phyloP scores from a whole-genome alignment of 2,888 invertebrate genomes.

The Mesodorylaimus sp. region DNA sequence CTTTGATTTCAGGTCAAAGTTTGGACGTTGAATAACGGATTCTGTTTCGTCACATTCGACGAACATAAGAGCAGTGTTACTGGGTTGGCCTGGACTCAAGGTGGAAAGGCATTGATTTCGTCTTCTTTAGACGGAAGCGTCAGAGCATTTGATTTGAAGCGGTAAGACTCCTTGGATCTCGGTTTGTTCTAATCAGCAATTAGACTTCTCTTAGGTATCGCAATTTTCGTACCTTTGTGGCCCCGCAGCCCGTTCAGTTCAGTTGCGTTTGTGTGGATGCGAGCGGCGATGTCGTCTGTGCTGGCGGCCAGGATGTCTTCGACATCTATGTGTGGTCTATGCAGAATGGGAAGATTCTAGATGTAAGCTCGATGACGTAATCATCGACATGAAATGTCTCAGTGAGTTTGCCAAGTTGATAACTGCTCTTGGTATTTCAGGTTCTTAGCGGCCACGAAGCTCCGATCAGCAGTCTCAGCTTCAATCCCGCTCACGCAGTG shows the following conservation, averaged over 20 bases:
- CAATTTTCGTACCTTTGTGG: conserved; percentile 86
- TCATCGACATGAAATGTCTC: too few relatives aligned
- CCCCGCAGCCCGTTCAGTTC: conserved; percentile 77
- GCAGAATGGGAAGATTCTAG: conserved; percentile 71
- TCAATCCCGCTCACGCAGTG: conserved; percentile 42
- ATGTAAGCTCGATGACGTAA: too few relatives aligned
- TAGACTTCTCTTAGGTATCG: conserved; percentile 52
- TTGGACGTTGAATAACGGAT: conserved; percentile 75
- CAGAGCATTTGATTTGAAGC: conserved; percentile 72
- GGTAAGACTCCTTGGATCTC: conserved; percentile 37
- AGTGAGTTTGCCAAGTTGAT: not conserved
- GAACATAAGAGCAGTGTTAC: conserved; percentile 74
- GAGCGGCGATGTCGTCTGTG: conserved; percentile 68
- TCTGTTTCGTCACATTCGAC: conserved; percentile 82
- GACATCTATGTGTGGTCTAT: conserved; percentile 90
- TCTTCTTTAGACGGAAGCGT: conserved; percentile 92
- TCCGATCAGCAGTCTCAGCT: conserved; percentile 62
- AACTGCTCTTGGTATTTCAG: conserved; percentile 16
- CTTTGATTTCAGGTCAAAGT: conserved; percentile 48
- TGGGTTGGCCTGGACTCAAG: conserved; percentile 64
- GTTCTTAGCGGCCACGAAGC: conserved; percentile 72
- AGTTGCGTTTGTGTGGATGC: conserved; percentile 68
- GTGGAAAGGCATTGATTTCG: conserved; percentile 75
- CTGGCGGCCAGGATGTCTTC: conserved; percentile 82
- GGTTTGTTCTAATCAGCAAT: not conserved